These are phyloP conservation scores for Mesorhabditis spiculigera DNA, from an alignment of 2,888 invertebrate species.

Conservation along the genomic window DNA sequence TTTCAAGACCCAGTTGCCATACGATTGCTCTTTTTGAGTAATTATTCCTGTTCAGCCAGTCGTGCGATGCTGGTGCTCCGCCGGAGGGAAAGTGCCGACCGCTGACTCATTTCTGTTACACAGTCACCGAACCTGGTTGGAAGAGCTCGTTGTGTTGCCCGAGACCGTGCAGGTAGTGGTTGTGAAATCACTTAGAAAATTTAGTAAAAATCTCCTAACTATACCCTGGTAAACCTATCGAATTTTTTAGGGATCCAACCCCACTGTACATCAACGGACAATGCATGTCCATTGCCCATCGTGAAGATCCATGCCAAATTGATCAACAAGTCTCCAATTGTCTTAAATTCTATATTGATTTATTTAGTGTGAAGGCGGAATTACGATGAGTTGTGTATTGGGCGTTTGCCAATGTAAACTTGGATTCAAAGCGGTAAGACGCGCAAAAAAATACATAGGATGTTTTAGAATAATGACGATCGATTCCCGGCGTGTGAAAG, in stretches of 20 bases:
- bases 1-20: constrained; percentile 3
- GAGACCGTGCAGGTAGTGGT: neutral
- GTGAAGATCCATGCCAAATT: constrained; percentile 56
- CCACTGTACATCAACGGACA: constrained; percentile 57
- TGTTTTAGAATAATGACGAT: constrained; percentile 48
- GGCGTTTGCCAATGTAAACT: constrained; percentile 52
- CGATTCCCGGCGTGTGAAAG: constrained; percentile 56
- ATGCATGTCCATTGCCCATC: constrained; percentile 54
- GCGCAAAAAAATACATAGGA: neutral
- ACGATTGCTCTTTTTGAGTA: neutral
- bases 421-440: constrained; percentile 45
- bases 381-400: constrained; percentile 50
- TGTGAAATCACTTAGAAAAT: neutral
- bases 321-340: constrained; percentile 45
- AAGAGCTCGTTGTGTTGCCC: constrained; percentile 1
- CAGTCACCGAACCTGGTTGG: constrained; percentile 40
- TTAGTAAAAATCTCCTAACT: neutral
- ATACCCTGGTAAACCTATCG: neutral
- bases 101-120: constrained; percentile 58
- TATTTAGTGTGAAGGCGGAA: constrained; percentile 57
- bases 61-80: constrained; percentile 54
- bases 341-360: neutral
- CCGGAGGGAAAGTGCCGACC: constrained; percentile 54
- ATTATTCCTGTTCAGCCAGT: constrained; percentile 40
- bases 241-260: constrained; percentile 49